Percentiles rank a stretch among this genome's conserved stretches.
Conservation (phyloP, 2,888 invertebrate genomes). For the Troides aeacus region DNA sequence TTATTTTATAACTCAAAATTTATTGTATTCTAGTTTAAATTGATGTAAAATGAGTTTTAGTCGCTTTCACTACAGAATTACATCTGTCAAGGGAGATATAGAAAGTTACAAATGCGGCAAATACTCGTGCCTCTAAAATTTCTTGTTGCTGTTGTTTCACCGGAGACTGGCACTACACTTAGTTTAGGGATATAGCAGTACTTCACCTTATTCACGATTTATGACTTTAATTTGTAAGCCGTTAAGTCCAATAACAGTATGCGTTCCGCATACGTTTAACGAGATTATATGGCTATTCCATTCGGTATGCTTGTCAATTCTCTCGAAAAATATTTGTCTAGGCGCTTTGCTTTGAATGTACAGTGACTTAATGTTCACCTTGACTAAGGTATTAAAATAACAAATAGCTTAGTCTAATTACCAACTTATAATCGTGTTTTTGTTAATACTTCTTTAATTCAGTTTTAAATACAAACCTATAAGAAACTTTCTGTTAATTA, state of each 20-base stretch:
- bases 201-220: background rate
- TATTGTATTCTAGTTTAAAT: no score
- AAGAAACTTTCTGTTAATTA: background rate
- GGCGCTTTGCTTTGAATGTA: constrained; percentile 47
- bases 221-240: background rate
- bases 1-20: no score
- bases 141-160: background rate
- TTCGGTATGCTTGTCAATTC: constrained; percentile 52
- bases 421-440: background rate
- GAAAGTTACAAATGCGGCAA: background rate
- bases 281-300: constrained; percentile 34
- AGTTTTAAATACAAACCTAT: background rate
- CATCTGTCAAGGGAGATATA: background rate
- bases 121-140: background rate
- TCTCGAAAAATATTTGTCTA: constrained; percentile 60
- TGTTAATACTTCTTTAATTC: background rate
- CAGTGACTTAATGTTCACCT: constrained; percentile 48
- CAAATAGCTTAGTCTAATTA: constrained; percentile 2
- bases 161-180: background rate
- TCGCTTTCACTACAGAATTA: background rate
- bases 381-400: constrained; percentile 30
- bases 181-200: background rate
- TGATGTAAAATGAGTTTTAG: background rate
- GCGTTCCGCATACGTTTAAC: constrained; percentile 17
- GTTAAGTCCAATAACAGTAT: constrained; percentile 3